Percentiles rank a stretch among this genome's conserved stretches.
These are phyloP conservation scores for Chloroceryle aenea DNA, from an alignment of 2,113 vertebrate species.

Conservation along the genomic window DNA sequence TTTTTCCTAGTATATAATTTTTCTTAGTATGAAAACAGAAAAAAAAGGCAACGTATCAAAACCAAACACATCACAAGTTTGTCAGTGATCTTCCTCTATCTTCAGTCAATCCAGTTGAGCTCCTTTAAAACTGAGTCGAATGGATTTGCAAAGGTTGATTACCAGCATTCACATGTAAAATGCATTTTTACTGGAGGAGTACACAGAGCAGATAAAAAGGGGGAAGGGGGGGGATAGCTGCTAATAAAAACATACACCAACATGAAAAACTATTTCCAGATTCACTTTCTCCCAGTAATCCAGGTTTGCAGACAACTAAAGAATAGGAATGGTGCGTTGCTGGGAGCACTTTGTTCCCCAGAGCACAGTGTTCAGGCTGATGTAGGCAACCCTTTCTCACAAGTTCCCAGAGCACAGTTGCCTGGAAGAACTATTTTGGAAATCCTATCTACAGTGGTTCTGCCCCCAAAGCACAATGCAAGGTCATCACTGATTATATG, in stretches of 20 bases:
- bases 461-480: neutral
- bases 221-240: neutral
- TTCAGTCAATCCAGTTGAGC: conserved; percentile 64
- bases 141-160: conserved; percentile 66
- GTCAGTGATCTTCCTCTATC: conserved; percentile 42
- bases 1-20: neutral
- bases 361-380: neutral
- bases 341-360: neutral
- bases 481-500: neutral
- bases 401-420: neutral
- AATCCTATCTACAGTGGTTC: neutral
- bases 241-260: neutral
- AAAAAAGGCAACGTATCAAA: neutral
- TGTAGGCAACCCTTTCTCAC: neutral
- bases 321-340: neutral
- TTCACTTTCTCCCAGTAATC: neutral
- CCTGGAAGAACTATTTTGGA: neutral
- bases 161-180: conserved; percentile 52
- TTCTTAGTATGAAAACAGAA: neutral
- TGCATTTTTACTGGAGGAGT: conserved; percentile 15
- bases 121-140: conserved; percentile 73
- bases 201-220: neutral
- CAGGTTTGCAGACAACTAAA: neutral
- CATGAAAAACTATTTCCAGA: neutral
- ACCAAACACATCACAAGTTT: neutral